Evolutionary conservation across 2,113 vertebrate genomes (phyloP).

Genomic region (Arizona elegans): DNA sequence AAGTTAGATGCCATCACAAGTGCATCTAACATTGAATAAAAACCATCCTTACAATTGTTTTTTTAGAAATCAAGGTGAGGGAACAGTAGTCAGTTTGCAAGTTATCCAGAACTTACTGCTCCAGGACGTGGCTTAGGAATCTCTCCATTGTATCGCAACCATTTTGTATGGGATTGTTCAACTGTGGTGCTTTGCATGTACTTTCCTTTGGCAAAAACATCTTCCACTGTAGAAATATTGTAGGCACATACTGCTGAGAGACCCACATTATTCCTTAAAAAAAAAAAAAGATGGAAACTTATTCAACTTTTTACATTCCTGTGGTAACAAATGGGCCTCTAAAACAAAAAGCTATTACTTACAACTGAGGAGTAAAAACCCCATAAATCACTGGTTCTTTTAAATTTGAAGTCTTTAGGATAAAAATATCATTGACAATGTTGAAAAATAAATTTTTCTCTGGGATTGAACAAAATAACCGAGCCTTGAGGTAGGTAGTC

Average conservation of each 20-base stretch:
- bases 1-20: neutral
- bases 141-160: conserved; percentile 88
- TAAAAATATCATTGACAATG: conserved; percentile 87
- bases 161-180: conserved; percentile 93
- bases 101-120: conserved; percentile 76
- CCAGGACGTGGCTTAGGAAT: conserved; percentile 88
- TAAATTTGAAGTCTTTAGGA: conserved; percentile 76
- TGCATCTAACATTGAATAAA: neutral
- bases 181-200: conserved; percentile 96
- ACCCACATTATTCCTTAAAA: conserved; percentile 86
- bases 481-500: conserved; percentile 96
- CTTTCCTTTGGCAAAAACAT: conserved; percentile 90
- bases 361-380: conserved; percentile 93
- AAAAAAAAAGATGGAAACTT: neutral
- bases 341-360: conserved; percentile 58
- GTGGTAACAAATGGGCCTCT: neutral
- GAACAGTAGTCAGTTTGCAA: neutral
- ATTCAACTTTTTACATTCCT: neutral
- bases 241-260: conserved; percentile 93
- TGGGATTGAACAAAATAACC: conserved; percentile 87
- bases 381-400: conserved; percentile 89
- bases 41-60: neutral
- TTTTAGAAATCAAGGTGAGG: neutral
- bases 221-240: conserved; percentile 81
- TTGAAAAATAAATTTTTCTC: conserved; percentile 96